A percentile compares a stretch with the other conserved stretches of the same genome.
These are phyloP conservation scores for Margaritifera margaritifera DNA, from an alignment of 2,888 invertebrate species.

Conservation along the genomic window DNA sequence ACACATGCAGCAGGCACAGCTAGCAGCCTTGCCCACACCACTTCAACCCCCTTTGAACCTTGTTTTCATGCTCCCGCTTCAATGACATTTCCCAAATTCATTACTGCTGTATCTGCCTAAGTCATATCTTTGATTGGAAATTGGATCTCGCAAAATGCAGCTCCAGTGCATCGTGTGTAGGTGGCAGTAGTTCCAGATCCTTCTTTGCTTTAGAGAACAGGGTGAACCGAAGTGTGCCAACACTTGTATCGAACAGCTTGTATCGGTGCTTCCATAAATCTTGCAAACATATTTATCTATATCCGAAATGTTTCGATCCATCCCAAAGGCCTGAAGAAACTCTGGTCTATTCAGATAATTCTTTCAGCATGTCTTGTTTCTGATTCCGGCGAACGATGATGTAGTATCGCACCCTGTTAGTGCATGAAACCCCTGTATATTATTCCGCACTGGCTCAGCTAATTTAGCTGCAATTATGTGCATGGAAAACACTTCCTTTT, in stretches of 20 bases:
- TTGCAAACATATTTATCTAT: slow-evolving; percentile 2
- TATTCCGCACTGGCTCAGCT: neutral
- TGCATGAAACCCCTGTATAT: too few relatives aligned
- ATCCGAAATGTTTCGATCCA: neutral
- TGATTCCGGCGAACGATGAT: too few relatives aligned
- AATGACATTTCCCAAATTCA: too few relatives aligned
- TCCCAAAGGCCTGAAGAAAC: neutral
- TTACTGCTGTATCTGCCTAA: slow-evolving; percentile 3
- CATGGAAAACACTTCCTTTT: slow-evolving; percentile 9
- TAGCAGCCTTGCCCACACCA: slow-evolving; percentile 19
- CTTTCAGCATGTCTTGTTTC: too few relatives aligned
- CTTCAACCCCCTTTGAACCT: slow-evolving; percentile 10
- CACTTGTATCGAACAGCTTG: neutral
- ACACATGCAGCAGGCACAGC: slow-evolving; percentile 22
- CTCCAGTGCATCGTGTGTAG: slow-evolving; percentile 2
- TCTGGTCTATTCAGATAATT: neutral
- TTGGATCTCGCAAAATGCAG: slow-evolving; percentile 6
- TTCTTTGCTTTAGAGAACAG: slow-evolving; percentile 9
- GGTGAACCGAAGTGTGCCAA: slow-evolving; percentile 2
- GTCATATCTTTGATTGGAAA: slow-evolving; percentile 7
- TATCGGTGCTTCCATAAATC: slow-evolving; percentile 2
- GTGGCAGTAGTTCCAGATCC: slow-evolving; percentile 5
- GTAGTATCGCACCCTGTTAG: too few relatives aligned
- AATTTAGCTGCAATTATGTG: slow-evolving; percentile 8
- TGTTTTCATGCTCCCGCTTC: slow-evolving; percentile 11